Evolutionary conservation across 1,140 invertebrate genomes (phyloP).

Genomic region (Drosophila ogumai): DNA sequence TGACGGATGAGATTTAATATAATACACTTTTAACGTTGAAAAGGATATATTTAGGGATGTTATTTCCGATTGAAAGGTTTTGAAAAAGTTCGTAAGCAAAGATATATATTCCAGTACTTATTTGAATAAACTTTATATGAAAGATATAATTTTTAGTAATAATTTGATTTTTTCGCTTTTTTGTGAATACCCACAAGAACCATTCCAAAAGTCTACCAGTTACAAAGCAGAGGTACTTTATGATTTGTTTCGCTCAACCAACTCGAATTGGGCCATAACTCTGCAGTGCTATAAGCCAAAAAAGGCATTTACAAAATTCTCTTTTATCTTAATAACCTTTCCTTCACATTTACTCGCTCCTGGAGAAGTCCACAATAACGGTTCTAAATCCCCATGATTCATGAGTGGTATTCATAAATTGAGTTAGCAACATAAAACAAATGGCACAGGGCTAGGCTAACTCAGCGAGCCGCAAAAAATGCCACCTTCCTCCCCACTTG

Average conservation of each 20-base stretch:
- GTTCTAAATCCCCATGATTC: slow-evolving; percentile 34
- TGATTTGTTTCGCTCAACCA: slow-evolving; percentile 1
- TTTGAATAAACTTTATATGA: too few relatives aligned
- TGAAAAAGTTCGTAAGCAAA: too few relatives aligned
- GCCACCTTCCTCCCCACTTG: slow-evolving; percentile 33
- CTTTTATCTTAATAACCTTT: slow-evolving; percentile 38
- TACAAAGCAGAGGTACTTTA: neutral
- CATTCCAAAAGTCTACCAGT: neutral
- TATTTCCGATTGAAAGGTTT: neutral
- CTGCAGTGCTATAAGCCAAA: neutral
- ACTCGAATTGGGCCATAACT: slow-evolving; percentile 5
- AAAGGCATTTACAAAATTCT: slow-evolving; percentile 26
- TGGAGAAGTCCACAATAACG: neutral
- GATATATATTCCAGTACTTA: too few relatives aligned
- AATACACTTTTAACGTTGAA: neutral
- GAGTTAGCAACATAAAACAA: slow-evolving; percentile 69
- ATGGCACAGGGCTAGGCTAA: slow-evolving; percentile 61
- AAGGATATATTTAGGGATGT: neutral
- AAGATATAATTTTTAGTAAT: too few relatives aligned
- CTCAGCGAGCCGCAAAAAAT: slow-evolving; percentile 74
- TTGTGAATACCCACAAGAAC: neutral
- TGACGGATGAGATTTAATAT: neutral
- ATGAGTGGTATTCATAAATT: slow-evolving; percentile 68
- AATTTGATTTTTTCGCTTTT: too few relatives aligned
- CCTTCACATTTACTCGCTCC: neutral